Conservation (phyloP, 92 coral and sea anemone genomes). For the Heteractis magnifica region DNA sequence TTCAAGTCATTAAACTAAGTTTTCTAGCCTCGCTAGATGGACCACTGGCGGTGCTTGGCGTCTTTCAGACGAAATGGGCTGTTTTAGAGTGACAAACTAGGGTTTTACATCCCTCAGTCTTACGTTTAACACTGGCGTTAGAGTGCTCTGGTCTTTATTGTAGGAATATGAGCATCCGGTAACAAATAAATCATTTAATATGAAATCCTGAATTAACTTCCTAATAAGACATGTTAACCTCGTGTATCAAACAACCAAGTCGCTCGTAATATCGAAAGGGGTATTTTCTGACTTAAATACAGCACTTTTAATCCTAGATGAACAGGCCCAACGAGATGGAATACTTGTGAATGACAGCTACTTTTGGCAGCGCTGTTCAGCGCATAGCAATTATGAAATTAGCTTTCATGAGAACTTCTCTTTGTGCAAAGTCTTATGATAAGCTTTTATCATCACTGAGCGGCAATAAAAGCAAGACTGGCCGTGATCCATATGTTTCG, state of each 20-base stretch:
- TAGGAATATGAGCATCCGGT: not conserved
- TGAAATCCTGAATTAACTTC: not conserved
- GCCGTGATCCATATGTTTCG: not conserved
- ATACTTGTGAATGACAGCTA: not conserved
- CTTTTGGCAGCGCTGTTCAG: not conserved
- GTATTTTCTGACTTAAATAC: not conserved
- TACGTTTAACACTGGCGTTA: not conserved
- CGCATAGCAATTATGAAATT: not conserved
- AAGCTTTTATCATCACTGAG: not conserved
- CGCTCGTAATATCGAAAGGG: not conserved
- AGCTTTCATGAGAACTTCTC: not conserved
- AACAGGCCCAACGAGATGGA: not conserved
- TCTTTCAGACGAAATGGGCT: not conserved
- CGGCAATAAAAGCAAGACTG: not conserved
- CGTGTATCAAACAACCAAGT: not conserved
- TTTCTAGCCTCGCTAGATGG: not conserved
- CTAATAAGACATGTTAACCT: not conserved
- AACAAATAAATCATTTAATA: not conserved
- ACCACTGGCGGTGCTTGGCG: constrained; percentile 7
- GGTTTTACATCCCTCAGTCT: not conserved
- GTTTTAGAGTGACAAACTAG: not conserved
- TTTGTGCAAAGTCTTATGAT: constrained; percentile 1
- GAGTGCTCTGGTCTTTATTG: not conserved
- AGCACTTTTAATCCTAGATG: not conserved
- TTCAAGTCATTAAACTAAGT: not conserved